Percentiles rank a stretch among this genome's conserved stretches.
Evolutionary conservation across 1,140 invertebrate genomes (phyloP).

Genomic region (Nylanderia fulva): DNA sequence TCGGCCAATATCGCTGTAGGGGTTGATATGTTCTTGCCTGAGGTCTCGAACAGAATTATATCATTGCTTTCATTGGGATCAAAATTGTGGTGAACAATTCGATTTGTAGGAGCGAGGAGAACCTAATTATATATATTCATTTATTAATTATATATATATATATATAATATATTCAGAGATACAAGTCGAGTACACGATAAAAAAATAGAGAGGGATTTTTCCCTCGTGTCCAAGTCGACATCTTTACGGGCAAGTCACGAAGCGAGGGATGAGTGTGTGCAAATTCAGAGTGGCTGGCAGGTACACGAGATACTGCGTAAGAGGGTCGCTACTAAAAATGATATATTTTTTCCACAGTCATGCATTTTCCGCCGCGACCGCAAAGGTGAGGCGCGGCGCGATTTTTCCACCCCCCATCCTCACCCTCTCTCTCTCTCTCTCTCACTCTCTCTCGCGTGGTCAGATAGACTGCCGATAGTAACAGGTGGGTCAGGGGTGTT

Average conservation of each 20-base stretch:
- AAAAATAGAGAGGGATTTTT: conserved; percentile 3
- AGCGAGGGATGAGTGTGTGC: background rate
- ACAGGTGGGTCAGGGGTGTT: conserved; percentile 58
- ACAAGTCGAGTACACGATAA: too few species aligned
- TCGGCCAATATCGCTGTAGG: conserved; percentile 4
- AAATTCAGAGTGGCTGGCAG: conserved; percentile 17
- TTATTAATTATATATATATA: too few species aligned
- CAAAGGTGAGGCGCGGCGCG: conserved; percentile 41
- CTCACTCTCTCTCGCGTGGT: conserved; percentile 39
- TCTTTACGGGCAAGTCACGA: conserved; percentile 33
- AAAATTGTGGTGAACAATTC: too few species aligned
- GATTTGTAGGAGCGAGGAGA: too few species aligned
- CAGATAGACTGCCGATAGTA: conserved; percentile 68
- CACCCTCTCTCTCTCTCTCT: conserved; percentile 20
- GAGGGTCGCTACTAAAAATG: background rate
- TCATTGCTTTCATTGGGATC: too few species aligned
- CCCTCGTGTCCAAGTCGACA: conserved; percentile 36
- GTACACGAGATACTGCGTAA: background rate
- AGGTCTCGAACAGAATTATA: too few species aligned
- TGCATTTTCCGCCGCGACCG: background rate
- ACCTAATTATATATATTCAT: too few species aligned
- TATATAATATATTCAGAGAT: too few species aligned
- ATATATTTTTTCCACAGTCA: background rate
- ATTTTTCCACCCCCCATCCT: background rate
- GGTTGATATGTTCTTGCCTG: background rate